These are phyloP conservation scores for Ceratina calcarata DNA, from an alignment of 1,140 invertebrate genomes.

Conservation along the genomic window DNA sequence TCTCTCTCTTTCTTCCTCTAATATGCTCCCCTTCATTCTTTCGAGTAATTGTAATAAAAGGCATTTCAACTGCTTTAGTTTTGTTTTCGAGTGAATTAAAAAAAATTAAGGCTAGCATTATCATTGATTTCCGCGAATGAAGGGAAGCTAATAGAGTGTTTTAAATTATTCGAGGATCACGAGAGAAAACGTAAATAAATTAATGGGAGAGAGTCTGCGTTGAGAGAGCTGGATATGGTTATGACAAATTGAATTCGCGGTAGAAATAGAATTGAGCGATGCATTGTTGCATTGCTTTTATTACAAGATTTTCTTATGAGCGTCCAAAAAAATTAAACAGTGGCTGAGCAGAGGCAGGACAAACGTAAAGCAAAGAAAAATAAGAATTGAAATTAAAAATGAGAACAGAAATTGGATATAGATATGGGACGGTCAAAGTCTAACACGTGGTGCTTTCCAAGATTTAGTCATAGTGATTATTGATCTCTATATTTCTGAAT, in stretches of 20 bases:
- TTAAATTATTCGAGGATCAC: constrained; percentile 22
- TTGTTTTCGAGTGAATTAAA: background rate
- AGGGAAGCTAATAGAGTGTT: constrained; percentile 39
- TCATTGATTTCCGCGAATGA: background rate
- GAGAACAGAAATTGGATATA: background rate
- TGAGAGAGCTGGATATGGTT: constrained; percentile 43
- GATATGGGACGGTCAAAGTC: background rate
- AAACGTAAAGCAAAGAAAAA: constrained; percentile 53
- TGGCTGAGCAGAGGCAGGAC: constrained; percentile 11
- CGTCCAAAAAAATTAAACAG: constrained; percentile 1
- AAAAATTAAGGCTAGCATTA: too few relatives aligned
- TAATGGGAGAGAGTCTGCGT: constrained; percentile 53
- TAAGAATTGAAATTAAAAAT: constrained; percentile 26
- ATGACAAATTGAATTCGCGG: constrained; percentile 38
- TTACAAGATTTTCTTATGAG: background rate
- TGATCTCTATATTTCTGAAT: too few relatives aligned
- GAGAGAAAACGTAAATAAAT: constrained; percentile 53
- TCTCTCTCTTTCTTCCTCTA: constrained; percentile 32
- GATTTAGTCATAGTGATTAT: background rate
- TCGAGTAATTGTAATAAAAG: background rate
- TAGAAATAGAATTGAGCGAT: constrained; percentile 41
- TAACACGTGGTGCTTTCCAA: too few relatives aligned
- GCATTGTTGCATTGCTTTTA: background rate
- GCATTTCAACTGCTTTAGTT: background rate
- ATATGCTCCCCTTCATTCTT: constrained; percentile 26